These are phyloP conservation scores for Tipula confusa DNA, from an alignment of 2,888 invertebrate genomes.

Conservation along the genomic window DNA sequence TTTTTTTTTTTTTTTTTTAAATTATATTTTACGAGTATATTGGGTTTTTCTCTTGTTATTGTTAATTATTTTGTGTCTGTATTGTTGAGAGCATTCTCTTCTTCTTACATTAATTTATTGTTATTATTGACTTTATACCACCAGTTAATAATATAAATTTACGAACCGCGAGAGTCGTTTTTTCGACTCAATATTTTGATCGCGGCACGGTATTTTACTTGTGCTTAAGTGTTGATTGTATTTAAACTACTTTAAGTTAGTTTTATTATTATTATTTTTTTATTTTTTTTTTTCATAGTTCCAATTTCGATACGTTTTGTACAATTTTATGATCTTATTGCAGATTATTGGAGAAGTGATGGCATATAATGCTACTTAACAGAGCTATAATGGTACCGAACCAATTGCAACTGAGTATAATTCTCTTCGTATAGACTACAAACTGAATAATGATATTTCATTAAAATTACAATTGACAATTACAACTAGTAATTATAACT, in stretches of 20 bases:
- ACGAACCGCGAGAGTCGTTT: background rate
- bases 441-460: too few relatives aligned
- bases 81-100: background rate
- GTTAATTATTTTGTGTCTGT: background rate
- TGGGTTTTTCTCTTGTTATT: conserved; percentile 25
- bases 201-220: background rate
- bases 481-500: too few relatives aligned
- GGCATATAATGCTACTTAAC: too few relatives aligned
- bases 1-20: too few relatives aligned
- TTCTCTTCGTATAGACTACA: too few relatives aligned
- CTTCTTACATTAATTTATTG: background rate
- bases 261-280: background rate
- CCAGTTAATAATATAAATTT: conserved; percentile 12
- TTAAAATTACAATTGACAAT: too few relatives aligned
- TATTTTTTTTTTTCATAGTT: background rate
- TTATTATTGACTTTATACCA: conserved; percentile 13
- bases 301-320: background rate
- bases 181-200: background rate
- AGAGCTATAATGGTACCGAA: too few relatives aligned
- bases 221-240: background rate
- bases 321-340: too few relatives aligned
- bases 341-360: too few relatives aligned
- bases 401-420: too few relatives aligned
- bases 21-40: too few relatives aligned
- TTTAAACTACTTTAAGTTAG: background rate